Percentiles rank a stretch among this genome's conserved stretches.
These are phyloP conservation scores for Strigamia transsilvanica DNA, from an alignment of 2,888 invertebrate species.

Conservation along the genomic window DNA sequence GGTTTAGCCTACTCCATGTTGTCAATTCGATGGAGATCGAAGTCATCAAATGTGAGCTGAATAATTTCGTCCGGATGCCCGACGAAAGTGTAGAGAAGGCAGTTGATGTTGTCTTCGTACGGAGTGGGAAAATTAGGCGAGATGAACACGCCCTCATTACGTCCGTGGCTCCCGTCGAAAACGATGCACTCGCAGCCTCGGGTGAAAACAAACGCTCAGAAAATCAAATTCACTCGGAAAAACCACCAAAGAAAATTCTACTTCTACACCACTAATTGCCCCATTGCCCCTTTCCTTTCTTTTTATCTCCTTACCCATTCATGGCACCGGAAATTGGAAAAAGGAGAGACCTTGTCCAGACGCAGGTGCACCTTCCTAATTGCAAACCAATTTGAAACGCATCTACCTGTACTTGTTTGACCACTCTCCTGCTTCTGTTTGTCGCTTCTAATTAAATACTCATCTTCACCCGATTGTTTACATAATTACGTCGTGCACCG, in stretches of 20 bases:
- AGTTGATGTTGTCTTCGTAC: conserved; percentile 78
- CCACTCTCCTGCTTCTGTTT: not conserved
- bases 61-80: conserved; percentile 82
- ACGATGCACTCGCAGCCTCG: conserved; percentile 84
- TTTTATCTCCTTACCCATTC: conserved; percentile 29
- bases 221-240: conserved; percentile 40
- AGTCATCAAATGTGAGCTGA: conserved; percentile 80
- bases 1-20: conserved; percentile 73
- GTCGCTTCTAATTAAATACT: conserved; percentile 36
- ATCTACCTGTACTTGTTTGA: conserved; percentile 21
- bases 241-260: conserved; percentile 20
- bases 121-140: conserved; percentile 83
- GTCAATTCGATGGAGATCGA: conserved; percentile 74
- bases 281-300: conserved; percentile 18
- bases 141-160: conserved; percentile 80
- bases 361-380: conserved; percentile 38
- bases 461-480: not conserved
- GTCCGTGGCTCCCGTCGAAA: conserved; percentile 80
- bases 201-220: conserved; percentile 62
- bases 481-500: conserved; percentile 34
- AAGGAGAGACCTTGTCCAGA: conserved; percentile 12
- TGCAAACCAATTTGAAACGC: conserved; percentile 25
- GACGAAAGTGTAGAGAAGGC: conserved; percentile 84
- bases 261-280: conserved; percentile 36
- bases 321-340: conserved; percentile 42